A percentile compares a stretch with the other conserved stretches of the same genome.
phyloP scores from a whole-genome alignment of 2,113 vertebrate species.

The Caranx melampygus region DNA sequence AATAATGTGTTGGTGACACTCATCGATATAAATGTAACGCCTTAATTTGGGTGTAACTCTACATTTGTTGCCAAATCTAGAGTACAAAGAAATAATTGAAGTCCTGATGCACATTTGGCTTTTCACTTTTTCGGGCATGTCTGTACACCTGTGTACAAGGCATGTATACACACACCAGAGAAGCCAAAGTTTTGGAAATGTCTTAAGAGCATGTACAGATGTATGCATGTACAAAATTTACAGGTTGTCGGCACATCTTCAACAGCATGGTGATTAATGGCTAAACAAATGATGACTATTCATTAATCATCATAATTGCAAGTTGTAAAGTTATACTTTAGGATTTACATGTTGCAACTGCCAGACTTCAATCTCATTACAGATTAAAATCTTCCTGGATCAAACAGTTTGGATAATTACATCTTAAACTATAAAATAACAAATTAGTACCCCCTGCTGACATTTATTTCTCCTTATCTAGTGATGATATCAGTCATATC shows the following conservation, averaged over 20 bases:
- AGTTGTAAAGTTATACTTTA: neutral
- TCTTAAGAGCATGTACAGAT: neutral
- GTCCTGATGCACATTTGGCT: neutral
- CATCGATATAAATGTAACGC: neutral
- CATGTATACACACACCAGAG: neutral
- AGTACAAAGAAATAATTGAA: neutral
- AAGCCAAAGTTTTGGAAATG: neutral
- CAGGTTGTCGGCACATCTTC: neutral
- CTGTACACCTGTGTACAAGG: slow-evolving; percentile 1
- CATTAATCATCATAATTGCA: neutral
- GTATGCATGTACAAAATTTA: neutral
- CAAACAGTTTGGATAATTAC: neutral
- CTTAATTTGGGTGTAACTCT: too few species aligned
- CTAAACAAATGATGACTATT: neutral
- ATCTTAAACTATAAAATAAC: neutral
- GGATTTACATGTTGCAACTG: neutral
- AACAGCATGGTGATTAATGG: neutral
- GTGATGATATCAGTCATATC: neutral
- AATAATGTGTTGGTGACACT: neutral
- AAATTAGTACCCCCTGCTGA: neutral
- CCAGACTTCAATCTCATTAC: neutral
- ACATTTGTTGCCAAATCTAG: too few species aligned
- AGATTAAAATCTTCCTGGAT: neutral
- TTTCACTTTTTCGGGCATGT: neutral
- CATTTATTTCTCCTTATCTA: neutral